These are phyloP conservation scores for Charanyca ferruginea DNA, from an alignment of 2,888 invertebrate genomes.

Conservation along the genomic window DNA sequence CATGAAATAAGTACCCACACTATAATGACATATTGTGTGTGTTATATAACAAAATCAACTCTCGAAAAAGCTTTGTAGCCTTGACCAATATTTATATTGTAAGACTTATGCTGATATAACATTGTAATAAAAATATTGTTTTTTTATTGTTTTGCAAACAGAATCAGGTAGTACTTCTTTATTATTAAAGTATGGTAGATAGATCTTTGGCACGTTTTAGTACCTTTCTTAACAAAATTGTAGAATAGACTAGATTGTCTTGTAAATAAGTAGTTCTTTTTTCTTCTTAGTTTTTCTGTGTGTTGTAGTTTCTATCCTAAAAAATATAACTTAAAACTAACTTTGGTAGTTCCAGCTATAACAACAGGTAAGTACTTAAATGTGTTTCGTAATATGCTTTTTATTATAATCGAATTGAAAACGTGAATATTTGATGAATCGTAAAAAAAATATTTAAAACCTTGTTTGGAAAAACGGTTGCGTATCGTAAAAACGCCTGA, in stretches of 20 bases:
- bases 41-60: not conserved
- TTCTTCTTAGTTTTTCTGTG: not conserved
- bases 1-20: slow-evolving; percentile 34
- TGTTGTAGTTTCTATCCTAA: not conserved
- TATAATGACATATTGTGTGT: slow-evolving; percentile 31
- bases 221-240: not conserved
- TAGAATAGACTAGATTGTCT: not conserved
- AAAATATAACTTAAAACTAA: not conserved
- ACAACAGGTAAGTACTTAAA: slow-evolving; percentile 26
- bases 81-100: slow-evolving; percentile 41
- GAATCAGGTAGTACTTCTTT: slow-evolving; percentile 55
- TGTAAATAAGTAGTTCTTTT: not conserved
- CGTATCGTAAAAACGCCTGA: not conserved
- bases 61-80: slow-evolving; percentile 25
- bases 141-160: slow-evolving; percentile 49
- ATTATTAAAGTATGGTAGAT: slow-evolving; percentile 42
- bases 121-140: slow-evolving; percentile 33
- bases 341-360: slow-evolving; percentile 24
- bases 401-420: slow-evolving; percentile 29
- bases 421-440: slow-evolving; percentile 24
- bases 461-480: slow-evolving; percentile 14
- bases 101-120: slow-evolving; percentile 14
- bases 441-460: slow-evolving; percentile 11
- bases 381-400: slow-evolving; percentile 21
- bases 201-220: slow-evolving; percentile 21